phyloP scores from a whole-genome alignment of 92 coral and sea anemone genomes.

The Umimayanthus kanabou region DNA sequence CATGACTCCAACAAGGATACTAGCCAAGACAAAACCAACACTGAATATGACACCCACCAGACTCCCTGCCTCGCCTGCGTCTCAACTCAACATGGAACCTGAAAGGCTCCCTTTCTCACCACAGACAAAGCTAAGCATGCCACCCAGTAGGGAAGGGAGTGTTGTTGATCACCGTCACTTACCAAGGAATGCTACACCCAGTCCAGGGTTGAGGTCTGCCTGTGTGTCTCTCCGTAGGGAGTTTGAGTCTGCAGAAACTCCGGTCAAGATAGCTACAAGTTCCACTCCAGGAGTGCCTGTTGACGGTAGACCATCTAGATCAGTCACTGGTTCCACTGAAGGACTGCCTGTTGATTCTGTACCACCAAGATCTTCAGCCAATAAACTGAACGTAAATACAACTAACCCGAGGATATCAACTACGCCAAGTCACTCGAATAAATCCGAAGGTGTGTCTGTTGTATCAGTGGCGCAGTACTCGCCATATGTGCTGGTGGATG shows the following conservation, averaged over 20 bases:
- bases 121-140: background rate
- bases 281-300: background rate
- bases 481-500: background rate
- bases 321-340: background rate
- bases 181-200: background rate
- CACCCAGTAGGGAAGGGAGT: background rate
- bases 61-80: background rate
- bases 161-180: background rate
- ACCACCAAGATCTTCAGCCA: background rate
- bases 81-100: background rate
- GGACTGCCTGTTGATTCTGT: background rate
- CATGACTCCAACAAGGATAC: constrained; percentile 42
- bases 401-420: background rate
- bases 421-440: background rate
- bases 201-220: constrained; percentile 28
- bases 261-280: background rate
- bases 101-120: background rate
- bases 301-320: background rate
- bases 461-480: constrained; percentile 14
- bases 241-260: constrained; percentile 58
- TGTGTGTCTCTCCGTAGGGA: constrained; percentile 57
- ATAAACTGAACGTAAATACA: background rate
- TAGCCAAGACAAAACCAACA: background rate
- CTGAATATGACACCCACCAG: constrained; percentile 17
- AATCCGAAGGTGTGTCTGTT: background rate